Evolutionary conservation across 1,140 invertebrate species (phyloP).

Genomic region (Diorhabda carinulata): DNA sequence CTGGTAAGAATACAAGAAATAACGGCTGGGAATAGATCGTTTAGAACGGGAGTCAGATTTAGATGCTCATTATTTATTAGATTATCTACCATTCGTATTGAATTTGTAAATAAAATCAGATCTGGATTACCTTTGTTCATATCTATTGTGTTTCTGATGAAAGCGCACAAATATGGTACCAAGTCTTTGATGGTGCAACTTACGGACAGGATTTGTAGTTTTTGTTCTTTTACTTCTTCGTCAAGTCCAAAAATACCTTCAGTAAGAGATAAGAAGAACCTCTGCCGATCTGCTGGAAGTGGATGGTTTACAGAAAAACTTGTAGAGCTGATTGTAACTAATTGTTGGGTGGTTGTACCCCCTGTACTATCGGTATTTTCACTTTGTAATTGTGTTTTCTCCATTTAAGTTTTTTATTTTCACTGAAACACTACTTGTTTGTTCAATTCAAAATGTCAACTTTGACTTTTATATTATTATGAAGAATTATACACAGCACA

Average conservation of each 20-base stretch:
- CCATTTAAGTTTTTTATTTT: too few relatives aligned
- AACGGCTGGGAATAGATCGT: constrained; percentile 29
- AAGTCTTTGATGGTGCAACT: constrained; percentile 31
- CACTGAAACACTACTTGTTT: too few relatives aligned
- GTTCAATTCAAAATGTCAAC: too few relatives aligned
- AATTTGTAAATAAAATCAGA: constrained; percentile 33
- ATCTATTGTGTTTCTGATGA: constrained; percentile 32
- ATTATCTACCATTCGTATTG: constrained; percentile 33
- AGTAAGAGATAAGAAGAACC: constrained; percentile 31
- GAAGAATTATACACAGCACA: too few relatives aligned
- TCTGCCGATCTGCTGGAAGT: constrained; percentile 35
- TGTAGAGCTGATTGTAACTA: constrained; percentile 29
- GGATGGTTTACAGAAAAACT: constrained; percentile 26
- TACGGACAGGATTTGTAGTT: constrained; percentile 23
- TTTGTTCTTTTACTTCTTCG: constrained; percentile 31
- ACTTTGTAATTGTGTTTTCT: constrained; percentile 48
- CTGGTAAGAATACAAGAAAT: constrained; percentile 31
- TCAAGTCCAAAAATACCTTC: constrained; percentile 34
- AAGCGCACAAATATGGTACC: constrained; percentile 29
- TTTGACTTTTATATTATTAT: too few relatives aligned
- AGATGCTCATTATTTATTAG: constrained; percentile 29
- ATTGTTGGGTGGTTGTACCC: constrained; percentile 26
- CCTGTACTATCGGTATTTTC: constrained; percentile 1
- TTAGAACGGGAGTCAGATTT: constrained; percentile 25
- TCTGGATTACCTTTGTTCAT: constrained; percentile 31